Conservation (phyloP, 2,888 invertebrate species). For the Apamea monoglypha region DNA sequence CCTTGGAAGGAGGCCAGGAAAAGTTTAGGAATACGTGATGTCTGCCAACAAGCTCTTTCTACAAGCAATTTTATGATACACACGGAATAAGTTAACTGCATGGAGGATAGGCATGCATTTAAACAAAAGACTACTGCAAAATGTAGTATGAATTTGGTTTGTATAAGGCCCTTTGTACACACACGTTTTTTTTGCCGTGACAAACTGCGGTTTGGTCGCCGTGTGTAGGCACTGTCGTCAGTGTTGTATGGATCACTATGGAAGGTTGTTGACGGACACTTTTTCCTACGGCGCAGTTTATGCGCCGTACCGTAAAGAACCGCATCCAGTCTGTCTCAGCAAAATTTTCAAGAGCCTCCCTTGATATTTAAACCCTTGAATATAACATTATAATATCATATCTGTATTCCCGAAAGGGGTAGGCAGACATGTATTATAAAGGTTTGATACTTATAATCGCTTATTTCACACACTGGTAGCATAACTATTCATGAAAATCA, state of each 20-base stretch:
- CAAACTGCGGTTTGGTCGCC: too few relatives aligned
- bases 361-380: background rate
- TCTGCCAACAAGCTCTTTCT: constrained; percentile 41
- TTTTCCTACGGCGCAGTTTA: too few relatives aligned
- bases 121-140: constrained; percentile 1
- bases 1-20: constrained; percentile 44
- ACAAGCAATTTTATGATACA: constrained; percentile 45
- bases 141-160: background rate
- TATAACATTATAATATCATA: background rate
- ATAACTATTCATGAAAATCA: background rate
- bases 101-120: background rate
- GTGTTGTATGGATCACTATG: too few relatives aligned
- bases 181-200: too few relatives aligned
- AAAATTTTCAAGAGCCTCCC: background rate
- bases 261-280: too few relatives aligned
- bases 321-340: background rate
- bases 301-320: background rate
- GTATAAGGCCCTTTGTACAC: too few relatives aligned
- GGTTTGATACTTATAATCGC: background rate
- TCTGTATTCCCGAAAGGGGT: too few relatives aligned
- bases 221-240: too few relatives aligned
- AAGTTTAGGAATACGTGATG: constrained; percentile 49
- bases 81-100: constrained; percentile 24
- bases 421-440: background rate
- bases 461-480: background rate